Percentiles rank a stretch among this genome's conserved stretches.
phyloP scores from a whole-genome alignment of 2,113 vertebrate genomes.

The Anser cygnoides region DNA sequence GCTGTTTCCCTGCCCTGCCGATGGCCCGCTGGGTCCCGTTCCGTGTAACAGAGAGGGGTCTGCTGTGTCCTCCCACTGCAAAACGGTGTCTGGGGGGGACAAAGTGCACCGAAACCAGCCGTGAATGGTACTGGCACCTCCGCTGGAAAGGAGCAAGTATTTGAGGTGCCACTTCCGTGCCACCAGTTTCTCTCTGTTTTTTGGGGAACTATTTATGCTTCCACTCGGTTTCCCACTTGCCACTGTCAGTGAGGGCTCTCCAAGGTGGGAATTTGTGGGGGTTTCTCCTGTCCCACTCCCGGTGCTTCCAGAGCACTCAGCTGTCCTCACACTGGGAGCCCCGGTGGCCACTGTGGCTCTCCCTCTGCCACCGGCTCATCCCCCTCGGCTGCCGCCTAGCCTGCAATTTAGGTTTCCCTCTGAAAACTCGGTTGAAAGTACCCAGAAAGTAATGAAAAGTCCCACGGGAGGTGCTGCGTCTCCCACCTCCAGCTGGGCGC shows the following conservation, averaged over 20 bases:
- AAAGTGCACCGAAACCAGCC: not conserved
- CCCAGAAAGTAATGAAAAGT: conserved; percentile 1
- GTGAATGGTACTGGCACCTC: not conserved
- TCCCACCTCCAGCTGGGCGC: not conserved
- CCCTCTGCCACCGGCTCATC: not conserved
- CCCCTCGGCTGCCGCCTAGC: not conserved
- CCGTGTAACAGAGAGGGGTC: not conserved
- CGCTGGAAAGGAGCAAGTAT: not conserved
- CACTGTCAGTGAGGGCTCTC: fast-evolving
- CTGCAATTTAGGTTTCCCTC: not conserved
- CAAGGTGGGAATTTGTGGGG: not conserved
- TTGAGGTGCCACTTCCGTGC: not conserved
- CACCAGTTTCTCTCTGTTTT: not conserved
- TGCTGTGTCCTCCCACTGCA: not conserved
- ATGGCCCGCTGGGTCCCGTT: not conserved
- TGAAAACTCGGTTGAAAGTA: conserved; percentile 17
- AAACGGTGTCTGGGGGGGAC: not conserved
- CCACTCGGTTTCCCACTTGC: not conserved
- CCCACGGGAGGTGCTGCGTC: not conserved
- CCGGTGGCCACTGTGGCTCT: not conserved
- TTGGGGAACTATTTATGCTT: not conserved
- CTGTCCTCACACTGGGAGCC: not conserved
- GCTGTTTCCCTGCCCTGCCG: not conserved
- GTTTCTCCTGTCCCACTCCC: not conserved
- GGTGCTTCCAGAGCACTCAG: not conserved